These are phyloP conservation scores for Caenorhabditis doughertyi DNA, from an alignment of 2,888 invertebrate species.

Conservation along the genomic window DNA sequence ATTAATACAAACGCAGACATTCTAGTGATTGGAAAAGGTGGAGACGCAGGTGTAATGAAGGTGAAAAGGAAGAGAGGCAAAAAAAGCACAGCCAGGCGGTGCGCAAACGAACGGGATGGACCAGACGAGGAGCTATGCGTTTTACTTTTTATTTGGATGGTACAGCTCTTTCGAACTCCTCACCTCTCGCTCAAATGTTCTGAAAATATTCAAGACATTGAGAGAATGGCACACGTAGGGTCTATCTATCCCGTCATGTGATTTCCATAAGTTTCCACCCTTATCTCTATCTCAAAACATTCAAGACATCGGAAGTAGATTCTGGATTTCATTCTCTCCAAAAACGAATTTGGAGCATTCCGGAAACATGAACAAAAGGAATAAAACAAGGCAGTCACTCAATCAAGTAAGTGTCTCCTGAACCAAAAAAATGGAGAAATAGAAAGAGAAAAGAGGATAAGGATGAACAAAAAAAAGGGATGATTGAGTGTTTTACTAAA, in stretches of 20 bases:
- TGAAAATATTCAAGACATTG: too few relatives aligned
- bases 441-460: slow-evolving; percentile 6
- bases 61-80: slow-evolving; percentile 25
- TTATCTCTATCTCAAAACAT: too few relatives aligned
- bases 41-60: slow-evolving; percentile 35
- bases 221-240: too few relatives aligned
- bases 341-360: slow-evolving; percentile 20
- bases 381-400: slow-evolving; percentile 15
- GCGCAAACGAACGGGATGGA: slow-evolving; percentile 30
- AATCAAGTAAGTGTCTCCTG: slow-evolving; percentile 24
- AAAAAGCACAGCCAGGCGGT: slow-evolving; percentile 29
- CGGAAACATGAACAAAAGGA: slow-evolving; percentile 28
- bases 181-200: too few relatives aligned
- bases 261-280: too few relatives aligned
- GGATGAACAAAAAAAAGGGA: slow-evolving; percentile 32
- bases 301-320: slow-evolving; percentile 7
- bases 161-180: too few relatives aligned
- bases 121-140: slow-evolving; percentile 5
- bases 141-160: too few relatives aligned
- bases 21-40: background rate
- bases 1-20: slow-evolving; percentile 26
- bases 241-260: too few relatives aligned
- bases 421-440: slow-evolving; percentile 7
- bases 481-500: slow-evolving; percentile 44
- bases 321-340: slow-evolving; percentile 2